Percentiles rank a stretch among this genome's conserved stretches.
Conservation (phyloP, 2,797 vertebrate genomes). For the Silurus lanzhouensis region DNA sequence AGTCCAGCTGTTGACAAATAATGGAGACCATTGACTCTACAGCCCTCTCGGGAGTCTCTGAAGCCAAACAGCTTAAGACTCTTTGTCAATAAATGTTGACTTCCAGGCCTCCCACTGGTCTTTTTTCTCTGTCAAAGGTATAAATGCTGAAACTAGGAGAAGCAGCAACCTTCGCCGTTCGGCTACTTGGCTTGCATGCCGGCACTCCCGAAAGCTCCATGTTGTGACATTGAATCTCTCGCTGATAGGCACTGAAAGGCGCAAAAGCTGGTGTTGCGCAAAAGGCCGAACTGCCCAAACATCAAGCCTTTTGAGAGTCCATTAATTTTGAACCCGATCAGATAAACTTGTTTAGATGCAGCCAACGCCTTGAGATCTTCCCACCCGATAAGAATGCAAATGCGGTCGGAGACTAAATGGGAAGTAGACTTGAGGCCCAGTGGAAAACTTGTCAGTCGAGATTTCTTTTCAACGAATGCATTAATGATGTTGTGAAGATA, state of each 20-base stretch:
- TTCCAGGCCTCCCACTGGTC: slow-evolving; percentile 2
- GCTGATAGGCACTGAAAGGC: background rate
- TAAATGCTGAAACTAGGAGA: slow-evolving; percentile 9
- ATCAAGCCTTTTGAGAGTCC: slow-evolving; percentile 2
- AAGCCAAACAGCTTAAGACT: slow-evolving; percentile 15
- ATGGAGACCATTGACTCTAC: slow-evolving; percentile 21
- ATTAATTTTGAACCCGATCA: slow-evolving; percentile 20
- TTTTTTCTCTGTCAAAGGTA: slow-evolving; percentile 8
- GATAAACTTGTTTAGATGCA: slow-evolving; percentile 20
- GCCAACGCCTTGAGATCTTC: slow-evolving; percentile 2
- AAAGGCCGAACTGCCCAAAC: background rate
- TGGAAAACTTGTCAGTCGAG: background rate
- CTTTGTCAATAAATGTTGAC: slow-evolving; percentile 25
- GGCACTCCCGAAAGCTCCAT: background rate
- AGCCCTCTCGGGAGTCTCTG: slow-evolving; percentile 20
- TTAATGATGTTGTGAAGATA: background rate
- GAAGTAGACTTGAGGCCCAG: background rate
- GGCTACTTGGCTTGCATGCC: background rate
- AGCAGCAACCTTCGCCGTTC: background rate
- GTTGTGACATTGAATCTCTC: background rate
- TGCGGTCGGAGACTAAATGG: background rate
- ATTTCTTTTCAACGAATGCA: background rate
- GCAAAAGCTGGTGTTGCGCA: background rate
- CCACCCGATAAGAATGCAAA: slow-evolving; percentile 15
- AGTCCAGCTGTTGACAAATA: slow-evolving; percentile 34